Evolutionary conservation across 1,140 invertebrate genomes (phyloP), one percentile per base, ranked within the genome.

Genomic region (Camponotus vicinus): DNA sequence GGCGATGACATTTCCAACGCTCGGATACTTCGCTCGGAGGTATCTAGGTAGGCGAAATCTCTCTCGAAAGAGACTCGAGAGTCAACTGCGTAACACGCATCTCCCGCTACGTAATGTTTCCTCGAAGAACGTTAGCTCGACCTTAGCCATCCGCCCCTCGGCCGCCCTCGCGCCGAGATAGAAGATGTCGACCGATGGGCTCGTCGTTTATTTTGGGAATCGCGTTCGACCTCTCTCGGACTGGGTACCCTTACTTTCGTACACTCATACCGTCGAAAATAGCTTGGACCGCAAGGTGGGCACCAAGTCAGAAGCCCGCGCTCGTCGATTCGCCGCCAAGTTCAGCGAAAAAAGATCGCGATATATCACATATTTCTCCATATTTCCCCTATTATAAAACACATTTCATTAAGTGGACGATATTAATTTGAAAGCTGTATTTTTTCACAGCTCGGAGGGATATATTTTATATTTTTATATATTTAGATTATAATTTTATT

Each of bases 131-230:
- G 4, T 40, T 27, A 27, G 32, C 40, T 70, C 89, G 89, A 90
- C 89, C 88, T 90, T 90, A 90, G 57, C 80, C 66, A 34, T 55
- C 49, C 27, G 6, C 13, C 27, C 3, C 55, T 7, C 15, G 15
- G 32, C 27, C 49, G 73, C 85, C 78, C 67, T 57, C 57, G 49
- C 49, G 1, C 40, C n/a, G 27, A n/a, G 70, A 77, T 86, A 61
- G 84, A 87, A 86, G 86, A 88, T 80, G 79, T 64, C 61, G 75
- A 64, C 66, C 90, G 89, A 89, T 91, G 89, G 90, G 90, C 90
- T 89, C 76, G 87, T 64, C 86, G 76, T 89, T 89, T 91, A 91
- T 91, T 91, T 91, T 88, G 71, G 85, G 90, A 91, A 78, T 40
- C 78, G 55, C 61, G 61, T 61, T 86, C 90, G 86, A 86, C 84